These are phyloP conservation scores for Salvator merianae DNA, from an alignment of 2,113 vertebrate genomes.

Conservation along the genomic window DNA sequence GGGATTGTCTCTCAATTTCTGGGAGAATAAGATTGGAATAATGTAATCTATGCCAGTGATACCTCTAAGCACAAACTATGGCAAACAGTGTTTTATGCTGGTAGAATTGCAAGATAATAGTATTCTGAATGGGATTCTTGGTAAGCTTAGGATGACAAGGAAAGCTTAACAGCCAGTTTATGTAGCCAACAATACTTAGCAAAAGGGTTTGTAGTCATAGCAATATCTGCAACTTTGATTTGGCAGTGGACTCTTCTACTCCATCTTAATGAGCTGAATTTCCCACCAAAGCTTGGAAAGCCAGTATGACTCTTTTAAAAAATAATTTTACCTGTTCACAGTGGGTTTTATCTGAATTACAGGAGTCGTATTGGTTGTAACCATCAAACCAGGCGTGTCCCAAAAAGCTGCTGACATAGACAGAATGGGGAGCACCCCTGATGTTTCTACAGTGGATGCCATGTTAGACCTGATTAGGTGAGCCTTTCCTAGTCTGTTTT, in stretches of 20 bases:
- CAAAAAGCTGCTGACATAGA: conserved; percentile 86
- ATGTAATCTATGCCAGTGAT: not conserved
- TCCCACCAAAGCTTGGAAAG: not conserved
- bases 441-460: conserved; percentile 92
- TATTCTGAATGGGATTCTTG: not conserved
- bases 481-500: conserved; percentile 37
- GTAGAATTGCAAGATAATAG: not conserved
- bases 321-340: conserved; percentile 16
- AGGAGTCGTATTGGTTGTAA: conserved; percentile 94
- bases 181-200: not conserved
- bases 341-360: conserved; percentile 25
- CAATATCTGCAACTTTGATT: not conserved
- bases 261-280: not conserved
- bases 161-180: not conserved
- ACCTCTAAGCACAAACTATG: not conserved
- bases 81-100: not conserved
- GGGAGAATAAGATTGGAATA: not conserved
- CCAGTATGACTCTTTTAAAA: too few species aligned
- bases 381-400: conserved; percentile 91
- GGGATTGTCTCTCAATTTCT: not conserved
- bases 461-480: conserved; percentile 95
- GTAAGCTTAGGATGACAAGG: not conserved
- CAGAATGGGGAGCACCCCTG: conserved; percentile 85
- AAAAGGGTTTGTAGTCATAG: not conserved
- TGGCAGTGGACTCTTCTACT: not conserved